phyloP scores from a whole-genome alignment of 2,113 vertebrate species.

The Tragelaphus imberbis region DNA sequence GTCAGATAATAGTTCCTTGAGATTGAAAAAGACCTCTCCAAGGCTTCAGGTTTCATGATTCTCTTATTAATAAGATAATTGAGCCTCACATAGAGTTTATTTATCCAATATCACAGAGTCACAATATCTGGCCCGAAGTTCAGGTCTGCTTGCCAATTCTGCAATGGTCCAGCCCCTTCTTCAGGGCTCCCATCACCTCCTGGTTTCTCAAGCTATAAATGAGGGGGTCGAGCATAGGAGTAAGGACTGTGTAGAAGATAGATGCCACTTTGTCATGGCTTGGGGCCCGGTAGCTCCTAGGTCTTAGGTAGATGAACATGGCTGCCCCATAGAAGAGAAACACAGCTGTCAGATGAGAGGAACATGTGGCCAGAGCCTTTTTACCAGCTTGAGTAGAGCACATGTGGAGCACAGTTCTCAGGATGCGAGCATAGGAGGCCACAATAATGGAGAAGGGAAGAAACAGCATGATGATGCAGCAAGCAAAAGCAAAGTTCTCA shows the following conservation, averaged over 20 bases:
- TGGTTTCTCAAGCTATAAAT: constrained; percentile 63
- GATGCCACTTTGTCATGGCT: constrained; percentile 57
- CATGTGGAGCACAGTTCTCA: neutral
- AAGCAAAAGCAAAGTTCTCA: constrained; percentile 9
- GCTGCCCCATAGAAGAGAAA: constrained; percentile 57
- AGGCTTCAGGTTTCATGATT: neutral
- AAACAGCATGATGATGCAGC: constrained; percentile 48
- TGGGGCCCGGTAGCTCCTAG: neutral
- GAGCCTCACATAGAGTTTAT: neutral
- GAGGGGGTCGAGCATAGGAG: neutral
- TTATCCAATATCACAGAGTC: neutral
- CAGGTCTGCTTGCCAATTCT: neutral
- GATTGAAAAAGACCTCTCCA: neutral
- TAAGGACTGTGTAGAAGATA: constrained; percentile 55
- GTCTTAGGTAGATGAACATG: constrained; percentile 63
- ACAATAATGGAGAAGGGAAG: constrained; percentile 51
- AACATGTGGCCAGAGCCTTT: constrained; percentile 52
- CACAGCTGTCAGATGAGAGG: constrained; percentile 56
- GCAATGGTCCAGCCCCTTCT: neutral
- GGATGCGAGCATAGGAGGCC: constrained; percentile 43
- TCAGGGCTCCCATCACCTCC: constrained; percentile 44
- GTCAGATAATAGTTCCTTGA: neutral
- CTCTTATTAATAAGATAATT: neutral
- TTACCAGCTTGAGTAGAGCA: neutral
- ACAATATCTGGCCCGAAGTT: neutral